Conservation (phyloP, 1,140 invertebrate genomes). For the Heliothis virescens region DNA sequence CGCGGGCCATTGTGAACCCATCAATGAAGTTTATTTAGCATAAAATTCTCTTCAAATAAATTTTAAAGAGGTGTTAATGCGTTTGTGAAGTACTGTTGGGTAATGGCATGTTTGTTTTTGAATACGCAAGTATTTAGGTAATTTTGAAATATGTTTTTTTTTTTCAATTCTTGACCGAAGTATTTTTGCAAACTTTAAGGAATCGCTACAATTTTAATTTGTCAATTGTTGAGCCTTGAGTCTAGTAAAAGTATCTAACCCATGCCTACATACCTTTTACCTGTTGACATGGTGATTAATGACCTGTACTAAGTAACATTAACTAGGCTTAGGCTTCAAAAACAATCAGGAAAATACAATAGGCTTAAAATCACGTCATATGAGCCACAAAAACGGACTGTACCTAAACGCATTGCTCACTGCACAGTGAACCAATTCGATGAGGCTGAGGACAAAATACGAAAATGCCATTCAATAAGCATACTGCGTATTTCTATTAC, state of each 20-base stretch:
- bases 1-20: slow-evolving; percentile 64
- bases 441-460: slow-evolving; percentile 56
- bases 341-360: not conserved
- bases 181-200: no score
- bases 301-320: no score
- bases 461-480: slow-evolving; percentile 59
- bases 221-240: no score
- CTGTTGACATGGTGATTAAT: no score
- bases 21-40: slow-evolving; percentile 77
- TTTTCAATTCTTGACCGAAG: no score
- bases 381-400: no score
- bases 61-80: slow-evolving; percentile 70
- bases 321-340: no score
- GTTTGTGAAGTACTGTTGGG: not conserved
- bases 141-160: not conserved
- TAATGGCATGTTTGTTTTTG: slow-evolving; percentile 9
- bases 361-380: no score
- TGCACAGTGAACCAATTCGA: slow-evolving; percentile 28
- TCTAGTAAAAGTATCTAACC: no score
- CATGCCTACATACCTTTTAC: no score
- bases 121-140: not conserved
- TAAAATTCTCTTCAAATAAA: slow-evolving; percentile 75
- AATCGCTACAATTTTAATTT: no score
- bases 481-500: slow-evolving; percentile 65
- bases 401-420: slow-evolving; percentile 20